These are phyloP conservation scores for Apoda limacodes DNA, from an alignment of 2,888 invertebrate species.

Conservation along the genomic window DNA sequence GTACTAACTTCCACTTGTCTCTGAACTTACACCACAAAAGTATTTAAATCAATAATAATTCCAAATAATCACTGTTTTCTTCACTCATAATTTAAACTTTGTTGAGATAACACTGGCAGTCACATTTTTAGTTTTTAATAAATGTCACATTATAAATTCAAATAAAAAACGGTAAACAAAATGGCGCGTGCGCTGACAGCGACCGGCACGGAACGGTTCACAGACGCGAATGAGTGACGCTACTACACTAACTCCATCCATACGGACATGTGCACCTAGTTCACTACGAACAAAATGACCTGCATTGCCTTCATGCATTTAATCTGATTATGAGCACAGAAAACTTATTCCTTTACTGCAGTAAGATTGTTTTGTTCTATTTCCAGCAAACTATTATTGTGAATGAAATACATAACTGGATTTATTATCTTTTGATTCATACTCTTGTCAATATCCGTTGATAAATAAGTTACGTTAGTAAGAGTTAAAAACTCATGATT, in stretches of 20 bases:
- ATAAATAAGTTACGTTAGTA: slow-evolving; percentile 4
- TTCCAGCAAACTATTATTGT: slow-evolving; percentile 22
- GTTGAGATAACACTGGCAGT: slow-evolving; percentile 22
- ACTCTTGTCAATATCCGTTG: slow-evolving; percentile 5
- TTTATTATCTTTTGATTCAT: too few species aligned
- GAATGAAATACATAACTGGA: slow-evolving; percentile 20
- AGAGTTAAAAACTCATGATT: slow-evolving; percentile 5
- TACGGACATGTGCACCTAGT: slow-evolving; percentile 35
- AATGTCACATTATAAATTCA: slow-evolving; percentile 37
- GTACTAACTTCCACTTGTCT: slow-evolving; percentile 48
- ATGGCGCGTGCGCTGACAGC: slow-evolving; percentile 39
- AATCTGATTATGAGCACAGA: slow-evolving; percentile 52
- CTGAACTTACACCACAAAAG: slow-evolving; percentile 33
- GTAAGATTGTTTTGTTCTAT: slow-evolving; percentile 37
- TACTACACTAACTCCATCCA: too few species aligned
- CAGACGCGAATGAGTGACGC: slow-evolving; percentile 43
- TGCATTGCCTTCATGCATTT: slow-evolving; percentile 48
- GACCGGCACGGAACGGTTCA: slow-evolving; percentile 36
- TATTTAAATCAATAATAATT: slow-evolving; percentile 19
- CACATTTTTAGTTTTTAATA: slow-evolving; percentile 19
- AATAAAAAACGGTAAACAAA: slow-evolving; percentile 37
- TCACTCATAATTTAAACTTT: slow-evolving; percentile 22
- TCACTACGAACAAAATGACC: slow-evolving; percentile 42
- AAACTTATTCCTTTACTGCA: slow-evolving; percentile 12
- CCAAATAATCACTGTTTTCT: slow-evolving; percentile 16